Evolutionary conservation across 2,113 vertebrate species (phyloP).

Genomic region (Poeciliopsis prolifica): DNA sequence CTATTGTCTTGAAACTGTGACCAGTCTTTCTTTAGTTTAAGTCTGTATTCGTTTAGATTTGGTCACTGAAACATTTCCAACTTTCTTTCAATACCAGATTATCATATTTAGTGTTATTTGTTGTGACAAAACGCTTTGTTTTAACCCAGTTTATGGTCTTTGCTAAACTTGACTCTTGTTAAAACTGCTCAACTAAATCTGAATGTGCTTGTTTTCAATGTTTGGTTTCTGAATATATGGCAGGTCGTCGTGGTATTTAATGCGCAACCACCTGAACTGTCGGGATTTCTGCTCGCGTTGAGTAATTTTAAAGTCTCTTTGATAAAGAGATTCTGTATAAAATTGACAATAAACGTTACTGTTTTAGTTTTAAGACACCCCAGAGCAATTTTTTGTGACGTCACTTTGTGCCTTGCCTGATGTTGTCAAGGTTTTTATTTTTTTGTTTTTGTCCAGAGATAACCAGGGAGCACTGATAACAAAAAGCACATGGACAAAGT

Average conservation of each 20-base stretch:
- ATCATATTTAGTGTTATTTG: background rate
- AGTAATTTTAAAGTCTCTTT: background rate
- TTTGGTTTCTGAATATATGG: background rate
- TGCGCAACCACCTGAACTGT: background rate
- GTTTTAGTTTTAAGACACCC: background rate
- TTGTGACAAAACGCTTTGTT: background rate
- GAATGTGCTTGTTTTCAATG: background rate
- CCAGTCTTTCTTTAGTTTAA: background rate
- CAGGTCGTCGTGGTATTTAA: background rate
- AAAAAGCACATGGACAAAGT: constrained; percentile 53
- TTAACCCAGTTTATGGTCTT: background rate
- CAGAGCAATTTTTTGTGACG: background rate
- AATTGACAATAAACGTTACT: background rate
- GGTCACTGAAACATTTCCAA: background rate
- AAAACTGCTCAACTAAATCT: background rate
- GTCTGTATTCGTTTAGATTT: background rate
- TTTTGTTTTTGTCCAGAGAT: background rate
- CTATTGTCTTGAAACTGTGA: background rate
- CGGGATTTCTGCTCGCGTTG: too few relatives aligned
- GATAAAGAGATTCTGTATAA: background rate
- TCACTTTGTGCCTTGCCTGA: background rate
- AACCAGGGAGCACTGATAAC: constrained; percentile 36
- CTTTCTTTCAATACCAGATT: background rate
- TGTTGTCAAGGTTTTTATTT: background rate
- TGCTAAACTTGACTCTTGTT: background rate